phyloP scores from a whole-genome alignment of 2,888 invertebrate genomes.

The Watsonalla binaria region DNA sequence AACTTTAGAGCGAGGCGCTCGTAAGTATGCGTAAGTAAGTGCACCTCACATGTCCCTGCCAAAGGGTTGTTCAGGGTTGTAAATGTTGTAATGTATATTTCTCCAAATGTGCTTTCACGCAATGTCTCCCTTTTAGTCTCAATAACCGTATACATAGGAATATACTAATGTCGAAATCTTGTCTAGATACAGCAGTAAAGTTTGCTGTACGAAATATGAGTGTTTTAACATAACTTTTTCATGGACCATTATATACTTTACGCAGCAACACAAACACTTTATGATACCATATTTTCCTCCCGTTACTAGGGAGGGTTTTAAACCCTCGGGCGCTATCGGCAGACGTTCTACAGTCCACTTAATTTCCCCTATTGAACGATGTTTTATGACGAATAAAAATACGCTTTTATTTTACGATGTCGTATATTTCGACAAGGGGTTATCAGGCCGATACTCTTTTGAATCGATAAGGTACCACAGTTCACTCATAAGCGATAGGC shows the following conservation, averaged over 20 bases:
- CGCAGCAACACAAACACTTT: not conserved
- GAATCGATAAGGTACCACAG: slow-evolving; percentile 33
- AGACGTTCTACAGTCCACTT: slow-evolving; percentile 40
- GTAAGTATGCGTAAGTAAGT: too few relatives aligned
- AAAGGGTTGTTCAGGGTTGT: too few relatives aligned
- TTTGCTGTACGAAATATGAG: not conserved
- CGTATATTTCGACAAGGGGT: slow-evolving; percentile 38
- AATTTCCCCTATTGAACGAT: slow-evolving; percentile 47
- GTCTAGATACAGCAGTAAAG: not conserved
- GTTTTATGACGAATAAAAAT: slow-evolving; percentile 52
- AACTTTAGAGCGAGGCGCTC: too few relatives aligned
- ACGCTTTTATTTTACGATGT: slow-evolving; percentile 43
- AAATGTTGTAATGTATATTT: too few relatives aligned
- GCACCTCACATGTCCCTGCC: too few relatives aligned
- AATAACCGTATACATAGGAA: too few relatives aligned
- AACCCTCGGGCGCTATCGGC: slow-evolving; percentile 13
- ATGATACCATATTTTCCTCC: not conserved
- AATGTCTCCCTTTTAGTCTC: too few relatives aligned
- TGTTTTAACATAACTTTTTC: not conserved
- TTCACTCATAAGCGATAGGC: slow-evolving; percentile 12
- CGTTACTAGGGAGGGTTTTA: not conserved
- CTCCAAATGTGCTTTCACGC: too few relatives aligned
- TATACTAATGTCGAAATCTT: not conserved
- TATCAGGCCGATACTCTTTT: slow-evolving; percentile 32
- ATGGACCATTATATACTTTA: not conserved